Base-by-base conservation (phyloP, 2,113 vertebrate species). In the Eublepharis macularius region DNA sequence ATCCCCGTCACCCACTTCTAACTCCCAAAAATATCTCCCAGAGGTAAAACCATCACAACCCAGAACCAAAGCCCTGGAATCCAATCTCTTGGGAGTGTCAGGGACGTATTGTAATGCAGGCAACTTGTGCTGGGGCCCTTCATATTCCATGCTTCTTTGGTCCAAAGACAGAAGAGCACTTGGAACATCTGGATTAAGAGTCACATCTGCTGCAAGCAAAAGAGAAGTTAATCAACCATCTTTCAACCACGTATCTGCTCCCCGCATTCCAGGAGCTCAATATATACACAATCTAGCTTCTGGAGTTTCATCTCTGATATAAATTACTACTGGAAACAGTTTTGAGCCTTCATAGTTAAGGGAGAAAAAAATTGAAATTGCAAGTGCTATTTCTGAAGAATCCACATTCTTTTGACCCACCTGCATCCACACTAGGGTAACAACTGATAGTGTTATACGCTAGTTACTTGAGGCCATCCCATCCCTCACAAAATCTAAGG, bases 21-120 rank as follows among this genome's bases (percentile, higher is more conserved):
- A 94, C 70, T 96, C 96, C 97, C 97, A 97, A 80, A 96, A 96
- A 82, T 91, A 94, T 36, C 95, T 93, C 32, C 96, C 97, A 0
- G 92, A 74, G 87, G 77, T 36, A 72, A 97, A 94, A 80, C 93
- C 90, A 2, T 96, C 93, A n/a, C 94, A 94, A 24, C 90, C 95
- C 92, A 97, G 76, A 57, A 97, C 94, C 12, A 96, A 96, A 36
- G 94, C 92, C 63, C 95, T 93, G 0, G 93, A 93, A 79, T 97
- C 92, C 14, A 96, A 96, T 13, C 93, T 90, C 70, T 92, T 91
- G 0, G 96, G 96, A 77, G 92, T 80, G 54, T 96, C 94, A 0
- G 10, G 81, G 41, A 88, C 39, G 3, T 86, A 82, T 0, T 92
- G 91, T 0, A 96, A 94, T 68, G 96, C 94, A 4, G 16, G 57